These are phyloP conservation scores for Camponotus vicinus DNA, from an alignment of 1,140 invertebrate species.

Conservation along the genomic window DNA sequence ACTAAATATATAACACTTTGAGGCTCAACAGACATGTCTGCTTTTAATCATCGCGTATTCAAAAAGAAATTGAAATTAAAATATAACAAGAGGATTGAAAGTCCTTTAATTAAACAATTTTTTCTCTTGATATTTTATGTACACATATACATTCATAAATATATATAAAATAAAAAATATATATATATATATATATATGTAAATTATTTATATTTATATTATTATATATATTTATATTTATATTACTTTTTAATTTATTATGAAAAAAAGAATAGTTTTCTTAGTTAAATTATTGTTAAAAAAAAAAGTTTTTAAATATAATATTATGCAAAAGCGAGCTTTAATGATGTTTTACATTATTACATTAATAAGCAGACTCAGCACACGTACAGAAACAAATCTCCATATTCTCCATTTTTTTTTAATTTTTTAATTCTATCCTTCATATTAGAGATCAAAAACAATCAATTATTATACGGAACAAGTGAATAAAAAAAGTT, in stretches of 20 bases:
- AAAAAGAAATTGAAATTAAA: not conserved
- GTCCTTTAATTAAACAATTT: no score
- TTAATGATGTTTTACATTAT: no score
- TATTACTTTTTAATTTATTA: no score
- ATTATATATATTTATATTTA: no score
- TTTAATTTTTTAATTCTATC: not conserved
- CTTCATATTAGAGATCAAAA: not conserved
- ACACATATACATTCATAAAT: no score
- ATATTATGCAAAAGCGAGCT: no score
- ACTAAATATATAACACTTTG: not conserved
- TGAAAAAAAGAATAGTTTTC: not conserved
- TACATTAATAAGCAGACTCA: no score
- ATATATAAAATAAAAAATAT: no score
- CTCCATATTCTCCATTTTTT: not conserved
- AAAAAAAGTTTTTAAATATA: not conserved
- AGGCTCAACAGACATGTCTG: not conserved
- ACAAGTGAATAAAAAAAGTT: not conserved
- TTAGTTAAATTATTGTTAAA: not conserved
- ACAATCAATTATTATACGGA: not conserved
- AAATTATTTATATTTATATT: no score
- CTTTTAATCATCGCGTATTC: no score
- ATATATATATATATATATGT: no score
- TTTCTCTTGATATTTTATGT: no score
- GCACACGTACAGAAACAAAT: not conserved
- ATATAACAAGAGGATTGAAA: not conserved